Evolutionary conservation across 2,113 vertebrate genomes (phyloP).

Genomic region (Prunella fulvescens): DNA sequence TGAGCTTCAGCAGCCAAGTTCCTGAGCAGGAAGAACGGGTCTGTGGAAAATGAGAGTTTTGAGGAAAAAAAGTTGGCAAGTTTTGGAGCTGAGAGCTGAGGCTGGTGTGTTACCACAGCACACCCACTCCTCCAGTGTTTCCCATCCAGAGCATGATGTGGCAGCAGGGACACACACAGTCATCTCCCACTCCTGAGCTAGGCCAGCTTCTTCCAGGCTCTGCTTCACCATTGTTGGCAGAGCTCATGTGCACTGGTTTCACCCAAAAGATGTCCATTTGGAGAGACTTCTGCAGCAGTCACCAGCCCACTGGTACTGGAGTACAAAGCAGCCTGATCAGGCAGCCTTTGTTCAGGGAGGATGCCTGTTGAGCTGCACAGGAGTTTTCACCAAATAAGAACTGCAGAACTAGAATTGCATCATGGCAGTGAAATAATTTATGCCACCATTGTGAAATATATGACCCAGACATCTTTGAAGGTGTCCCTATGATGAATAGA

Average conservation of each 20-base stretch:
- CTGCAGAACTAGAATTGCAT: background rate
- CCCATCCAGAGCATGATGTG: background rate
- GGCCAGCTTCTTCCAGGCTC: background rate
- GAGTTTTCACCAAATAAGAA: background rate
- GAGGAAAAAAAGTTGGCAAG: background rate
- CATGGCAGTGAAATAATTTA: background rate
- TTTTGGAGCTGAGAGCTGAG: background rate
- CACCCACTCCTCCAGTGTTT: background rate
- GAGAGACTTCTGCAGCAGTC: background rate
- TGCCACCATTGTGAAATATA: background rate
- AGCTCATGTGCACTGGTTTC: background rate
- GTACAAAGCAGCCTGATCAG: background rate
- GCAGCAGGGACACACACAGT: background rate
- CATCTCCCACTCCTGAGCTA: background rate
- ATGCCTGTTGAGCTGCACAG: background rate
- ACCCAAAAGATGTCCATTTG: background rate
- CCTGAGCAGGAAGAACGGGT: background rate
- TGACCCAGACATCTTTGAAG: background rate
- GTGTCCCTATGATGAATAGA: background rate
- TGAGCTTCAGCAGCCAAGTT: background rate
- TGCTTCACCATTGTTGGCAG: background rate
- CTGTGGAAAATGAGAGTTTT: background rate
- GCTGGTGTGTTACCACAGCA: background rate
- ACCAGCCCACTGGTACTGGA: rapidly evolving
- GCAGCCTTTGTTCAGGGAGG: background rate